These are phyloP conservation scores for Caenorhabditis tropicalis DNA, from an alignment of 1,140 invertebrate genomes.

Conservation along the genomic window DNA sequence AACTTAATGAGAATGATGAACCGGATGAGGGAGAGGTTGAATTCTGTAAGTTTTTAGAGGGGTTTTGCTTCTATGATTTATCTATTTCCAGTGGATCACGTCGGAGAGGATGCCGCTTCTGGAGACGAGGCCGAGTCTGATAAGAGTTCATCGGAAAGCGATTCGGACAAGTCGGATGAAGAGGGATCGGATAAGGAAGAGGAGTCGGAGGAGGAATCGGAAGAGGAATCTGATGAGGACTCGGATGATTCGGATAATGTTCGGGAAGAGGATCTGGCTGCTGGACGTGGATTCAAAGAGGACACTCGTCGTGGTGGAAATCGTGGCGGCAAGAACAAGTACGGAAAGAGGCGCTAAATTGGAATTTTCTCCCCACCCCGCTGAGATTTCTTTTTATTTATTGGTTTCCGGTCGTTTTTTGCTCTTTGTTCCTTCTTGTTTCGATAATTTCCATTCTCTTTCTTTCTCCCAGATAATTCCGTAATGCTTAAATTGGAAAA, in stretches of 20 bases:
- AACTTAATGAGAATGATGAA: conserved; percentile 70
- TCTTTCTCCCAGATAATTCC: too few species aligned
- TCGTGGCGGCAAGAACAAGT: conserved; percentile 53
- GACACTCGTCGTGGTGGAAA: conserved; percentile 26
- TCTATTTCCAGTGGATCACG: conserved; percentile 54
- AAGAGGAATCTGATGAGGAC: conserved; percentile 53
- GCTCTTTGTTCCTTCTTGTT: too few species aligned
- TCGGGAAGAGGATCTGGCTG: conserved; percentile 50
- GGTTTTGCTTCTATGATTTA: neutral
- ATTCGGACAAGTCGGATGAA: conserved; percentile 54
- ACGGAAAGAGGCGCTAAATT: conserved; percentile 38
- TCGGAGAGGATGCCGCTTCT: neutral
- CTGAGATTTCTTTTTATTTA: neutral
- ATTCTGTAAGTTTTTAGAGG: conserved; percentile 60
- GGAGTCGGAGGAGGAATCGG: neutral
- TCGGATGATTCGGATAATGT: conserved; percentile 31
- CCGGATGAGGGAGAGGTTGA: conserved; percentile 70
- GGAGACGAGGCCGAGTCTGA: conserved; percentile 36
- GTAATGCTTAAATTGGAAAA: too few species aligned
- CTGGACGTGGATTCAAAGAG: conserved; percentile 47
- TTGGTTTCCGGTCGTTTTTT: too few species aligned
- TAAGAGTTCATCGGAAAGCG: conserved; percentile 23
- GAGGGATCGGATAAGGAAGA: conserved; percentile 55
- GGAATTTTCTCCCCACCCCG: neutral
- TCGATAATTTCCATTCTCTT: too few species aligned